Conservation (phyloP, 2,888 invertebrate species). For the Megamerina dolium region DNA sequence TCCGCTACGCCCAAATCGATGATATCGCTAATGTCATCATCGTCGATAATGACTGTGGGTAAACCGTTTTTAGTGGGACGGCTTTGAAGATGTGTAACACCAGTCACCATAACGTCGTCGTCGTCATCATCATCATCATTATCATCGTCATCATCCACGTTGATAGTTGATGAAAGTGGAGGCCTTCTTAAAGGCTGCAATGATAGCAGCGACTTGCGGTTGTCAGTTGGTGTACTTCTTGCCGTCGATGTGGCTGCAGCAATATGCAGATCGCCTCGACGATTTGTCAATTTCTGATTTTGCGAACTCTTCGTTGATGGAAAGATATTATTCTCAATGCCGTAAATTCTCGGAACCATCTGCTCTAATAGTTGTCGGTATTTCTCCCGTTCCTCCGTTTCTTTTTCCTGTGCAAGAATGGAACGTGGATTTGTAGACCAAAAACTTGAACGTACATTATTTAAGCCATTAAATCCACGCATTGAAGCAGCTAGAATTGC, state of each 20-base stretch:
- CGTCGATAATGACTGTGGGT: constrained; percentile 24
- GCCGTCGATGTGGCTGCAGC: constrained; percentile 12
- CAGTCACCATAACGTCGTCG: constrained; percentile 17
- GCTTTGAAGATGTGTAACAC: constrained; percentile 12
- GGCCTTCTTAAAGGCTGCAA: constrained; percentile 16
- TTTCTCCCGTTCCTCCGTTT: constrained; percentile 27
- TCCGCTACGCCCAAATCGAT: constrained; percentile 31
- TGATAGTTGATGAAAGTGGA: constrained; percentile 23
- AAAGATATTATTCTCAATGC: constrained; percentile 15
- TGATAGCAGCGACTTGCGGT: constrained; percentile 9
- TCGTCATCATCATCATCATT: constrained; percentile 20
- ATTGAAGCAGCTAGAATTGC: constrained; percentile 19
- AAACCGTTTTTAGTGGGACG: constrained; percentile 5
- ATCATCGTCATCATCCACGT: constrained; percentile 23
- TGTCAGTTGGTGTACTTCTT: constrained; percentile 12
- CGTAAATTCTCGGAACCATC: constrained; percentile 24
- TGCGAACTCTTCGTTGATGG: constrained; percentile 10
- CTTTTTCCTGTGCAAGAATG: constrained; percentile 27
- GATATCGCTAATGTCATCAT: constrained; percentile 28
- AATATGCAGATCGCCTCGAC: constrained; percentile 11
- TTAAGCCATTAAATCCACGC: constrained; percentile 20
- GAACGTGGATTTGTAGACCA: constrained; percentile 23
- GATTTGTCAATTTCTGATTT: constrained; percentile 7
- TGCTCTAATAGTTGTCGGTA: constrained; percentile 32
- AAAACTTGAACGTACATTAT: constrained; percentile 16